Base-by-base conservation (phyloP, 2,113 vertebrate genomes). In the Nycticryphes semicollaris region DNA sequence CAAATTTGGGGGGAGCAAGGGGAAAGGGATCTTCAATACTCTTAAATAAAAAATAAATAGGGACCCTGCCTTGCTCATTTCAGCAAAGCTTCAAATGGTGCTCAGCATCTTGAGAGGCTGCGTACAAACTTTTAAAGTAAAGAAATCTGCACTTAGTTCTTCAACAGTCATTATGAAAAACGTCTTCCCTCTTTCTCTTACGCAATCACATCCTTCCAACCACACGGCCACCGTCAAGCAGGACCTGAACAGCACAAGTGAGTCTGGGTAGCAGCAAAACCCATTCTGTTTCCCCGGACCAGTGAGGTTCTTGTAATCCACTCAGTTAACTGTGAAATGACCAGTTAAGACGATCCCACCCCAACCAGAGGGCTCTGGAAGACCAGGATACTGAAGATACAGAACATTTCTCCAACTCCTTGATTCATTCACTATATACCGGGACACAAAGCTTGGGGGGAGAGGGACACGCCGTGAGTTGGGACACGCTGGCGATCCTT, bases 331-430 rank as follows among this genome's bases (percentile, higher is more conserved):
- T 96, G 96, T 89, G 97, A 97, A 97, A 96, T 93, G 95, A 97
- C 95, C 90, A 97, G 93, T 45, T 90, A 72, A 94, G 96, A 94
- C 85, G 97, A 96, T 95, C 96, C 96, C 96, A 97, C 93, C 95
- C 96, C 95, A 97, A 97, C 94, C 97, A 98, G 96, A 98, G 95
- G 96, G 97, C 97, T 98, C 95, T 96, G 97, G 97, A 98, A 98
- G 97, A 98, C 96, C 97, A 98, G 98, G 98, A 98, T 98, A 98
- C 98, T 98, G 98, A 98, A 98, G 98, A 99, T 98, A 99, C 98
- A 99, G 98, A 99, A 98, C 98, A 97, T 97, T 97, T 97, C 96
- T 90, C 96, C 96, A 96, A 89, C 80, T 93, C 41, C 92, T 94
- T 82, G 66, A 67, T 77, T 92, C 91, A 6, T 86, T 96, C 22